Conservation (phyloP, 1,140 invertebrate species). For the Cydia amplana region DNA sequence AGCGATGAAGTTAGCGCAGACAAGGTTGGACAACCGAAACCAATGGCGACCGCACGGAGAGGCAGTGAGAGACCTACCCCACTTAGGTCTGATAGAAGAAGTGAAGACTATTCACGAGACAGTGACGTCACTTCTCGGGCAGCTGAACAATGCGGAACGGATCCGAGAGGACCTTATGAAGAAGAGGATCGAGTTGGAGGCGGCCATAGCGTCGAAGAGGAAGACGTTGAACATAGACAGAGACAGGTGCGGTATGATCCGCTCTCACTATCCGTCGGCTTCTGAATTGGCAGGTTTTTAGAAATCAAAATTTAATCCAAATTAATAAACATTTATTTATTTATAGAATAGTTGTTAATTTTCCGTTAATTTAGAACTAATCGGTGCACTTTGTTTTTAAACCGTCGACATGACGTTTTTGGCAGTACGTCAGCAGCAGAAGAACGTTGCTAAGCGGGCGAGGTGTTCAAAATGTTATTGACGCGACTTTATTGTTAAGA, state of each 20-base stretch:
- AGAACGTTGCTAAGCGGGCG: too few species aligned
- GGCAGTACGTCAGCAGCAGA: too few species aligned
- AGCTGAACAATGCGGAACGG: slow-evolving; percentile 79
- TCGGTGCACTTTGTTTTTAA: too few species aligned
- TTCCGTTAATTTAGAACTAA: neutral
- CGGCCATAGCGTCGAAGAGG: slow-evolving; percentile 86
- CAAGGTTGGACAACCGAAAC: slow-evolving; percentile 85
- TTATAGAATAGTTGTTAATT: neutral
- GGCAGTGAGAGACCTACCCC: slow-evolving; percentile 85
- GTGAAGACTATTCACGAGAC: slow-evolving; percentile 85
- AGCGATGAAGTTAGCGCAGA: slow-evolving; percentile 89
- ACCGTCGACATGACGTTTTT: too few species aligned
- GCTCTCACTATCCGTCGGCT: slow-evolving; percentile 85
- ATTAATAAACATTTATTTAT: neutral
- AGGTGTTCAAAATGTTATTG: too few species aligned
- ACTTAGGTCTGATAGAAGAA: slow-evolving; percentile 87
- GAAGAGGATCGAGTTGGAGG: slow-evolving; percentile 82
- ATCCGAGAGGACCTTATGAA: slow-evolving; percentile 81
- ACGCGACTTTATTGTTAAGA: too few species aligned
- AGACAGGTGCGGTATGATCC: slow-evolving; percentile 82
- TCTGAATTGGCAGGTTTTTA: slow-evolving; percentile 82
- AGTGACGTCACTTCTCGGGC: slow-evolving; percentile 80
- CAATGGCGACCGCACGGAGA: slow-evolving; percentile 84
- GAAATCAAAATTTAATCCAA: slow-evolving; percentile 2
- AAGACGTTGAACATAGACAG: slow-evolving; percentile 86